Evolutionary conservation across 2,888 invertebrate species (phyloP), one percentile per base, ranked within the genome.

Genomic region (Drosophila austrosaltans): DNA sequence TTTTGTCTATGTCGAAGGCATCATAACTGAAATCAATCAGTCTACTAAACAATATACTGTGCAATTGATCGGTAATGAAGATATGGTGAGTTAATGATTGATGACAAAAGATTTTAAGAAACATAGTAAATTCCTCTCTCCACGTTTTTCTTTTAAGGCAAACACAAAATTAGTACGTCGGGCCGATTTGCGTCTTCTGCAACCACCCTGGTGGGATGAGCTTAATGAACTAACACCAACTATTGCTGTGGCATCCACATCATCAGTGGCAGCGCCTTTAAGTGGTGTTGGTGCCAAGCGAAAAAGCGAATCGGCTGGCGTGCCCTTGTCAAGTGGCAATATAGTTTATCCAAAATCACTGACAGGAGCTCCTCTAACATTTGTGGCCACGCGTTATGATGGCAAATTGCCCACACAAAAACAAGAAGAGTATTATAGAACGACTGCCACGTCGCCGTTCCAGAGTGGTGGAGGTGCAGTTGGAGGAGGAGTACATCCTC

Each of bases 191-290:
- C 94, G 99, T 28, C 94, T 99, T 30, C 93, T 98, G 78, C 95
- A 96, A 90, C 98, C 98, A 16, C 99, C 99, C 0, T 99, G 99
- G 99, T 97, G 96, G 93, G 99, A 99, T 89, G 99, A 99, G 93
- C 92, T 99, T 69, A 97, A 96, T 87, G 96, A 96, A 85, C 93
- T 94, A 66, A 78, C 89, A 32, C 78, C 87, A 30, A 8, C 81
- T 22, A 40, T 69, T 53, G 44, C 75, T 25, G 25, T 25, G 32
- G 42, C 72, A 2, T 53, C 64, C 16, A n/a, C 54, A 16, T 30
- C 76, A 10, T 62, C 59, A n/a, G 25, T 48, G 6, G 22, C 48
- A 22, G 10, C 48, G 25, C 48, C 48, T 25, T 48, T 25, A 6
- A 48, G 48, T 48, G 48, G 22, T 48, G 48, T 48, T 48, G 66